Conservation (phyloP, 2,797 vertebrate genomes). For the Dallia pectoralis region DNA sequence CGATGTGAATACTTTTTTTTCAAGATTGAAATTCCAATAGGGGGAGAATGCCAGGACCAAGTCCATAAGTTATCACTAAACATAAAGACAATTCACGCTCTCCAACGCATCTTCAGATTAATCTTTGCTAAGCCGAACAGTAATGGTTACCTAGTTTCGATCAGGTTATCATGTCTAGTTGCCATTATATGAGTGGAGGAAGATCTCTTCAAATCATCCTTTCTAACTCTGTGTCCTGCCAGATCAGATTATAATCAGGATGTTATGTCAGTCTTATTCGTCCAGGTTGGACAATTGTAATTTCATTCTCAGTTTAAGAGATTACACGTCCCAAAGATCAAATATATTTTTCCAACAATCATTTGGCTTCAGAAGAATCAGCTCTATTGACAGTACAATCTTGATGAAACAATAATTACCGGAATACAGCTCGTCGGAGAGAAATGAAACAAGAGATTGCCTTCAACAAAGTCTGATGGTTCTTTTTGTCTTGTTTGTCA, state of each 20-base stretch:
- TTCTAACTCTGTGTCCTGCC: not conserved
- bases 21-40: not conserved
- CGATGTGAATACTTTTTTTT: too few relatives aligned
- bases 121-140: not conserved
- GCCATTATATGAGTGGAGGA: not conserved
- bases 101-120: not conserved
- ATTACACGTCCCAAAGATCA: not conserved
- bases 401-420: not conserved
- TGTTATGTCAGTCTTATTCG: not conserved
- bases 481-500: too few relatives aligned
- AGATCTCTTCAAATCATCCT: not conserved
- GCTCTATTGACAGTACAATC: not conserved
- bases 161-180: not conserved
- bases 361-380: not conserved
- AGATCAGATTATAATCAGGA: not conserved
- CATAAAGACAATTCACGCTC: not conserved
- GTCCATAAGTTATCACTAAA: not conserved
- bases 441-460: not conserved
- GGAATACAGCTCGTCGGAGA: not conserved
- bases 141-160: not conserved
- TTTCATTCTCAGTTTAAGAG: not conserved
- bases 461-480: too few relatives aligned
- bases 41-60: not conserved
- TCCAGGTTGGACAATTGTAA: not conserved
- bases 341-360: not conserved